Percentiles rank a stretch among this genome's conserved stretches.
Conservation (phyloP, 37 sponge, comb jelly and placozoan genomes). For the Spongilla lacustris region DNA sequence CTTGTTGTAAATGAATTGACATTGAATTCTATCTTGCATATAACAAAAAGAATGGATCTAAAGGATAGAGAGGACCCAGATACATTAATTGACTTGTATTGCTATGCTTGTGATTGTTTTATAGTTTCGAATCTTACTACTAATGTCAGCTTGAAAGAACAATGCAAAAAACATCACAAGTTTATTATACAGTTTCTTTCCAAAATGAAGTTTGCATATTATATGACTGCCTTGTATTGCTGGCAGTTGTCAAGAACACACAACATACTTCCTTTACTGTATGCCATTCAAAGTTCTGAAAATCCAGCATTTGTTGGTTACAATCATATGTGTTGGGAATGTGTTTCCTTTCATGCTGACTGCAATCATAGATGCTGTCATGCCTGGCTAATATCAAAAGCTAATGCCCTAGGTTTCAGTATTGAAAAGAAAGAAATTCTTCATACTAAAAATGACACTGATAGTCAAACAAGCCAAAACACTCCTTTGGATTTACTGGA, state of each 20-base stretch:
- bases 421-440: neutral
- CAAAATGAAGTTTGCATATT: neutral
- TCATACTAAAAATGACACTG: neutral
- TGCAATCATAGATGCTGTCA: neutral
- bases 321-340: neutral
- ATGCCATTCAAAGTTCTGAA: neutral
- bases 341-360: neutral
- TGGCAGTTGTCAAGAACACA: neutral
- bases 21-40: too few species aligned
- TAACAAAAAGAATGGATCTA: too few species aligned
- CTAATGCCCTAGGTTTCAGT: neutral
- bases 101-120: too few species aligned
- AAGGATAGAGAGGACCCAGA: too few species aligned
- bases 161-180: neutral
- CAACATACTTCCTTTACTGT: neutral
- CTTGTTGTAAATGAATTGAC: too few species aligned
- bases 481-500: neutral
- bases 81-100: too few species aligned
- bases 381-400: neutral
- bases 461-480: neutral
- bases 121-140: neutral
- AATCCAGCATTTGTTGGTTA: neutral
- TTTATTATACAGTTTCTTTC: neutral
- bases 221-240: neutral
- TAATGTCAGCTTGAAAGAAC: neutral